phyloP scores from a whole-genome alignment of 1,140 invertebrate genomes.

The Aradophagus sp. region DNA sequence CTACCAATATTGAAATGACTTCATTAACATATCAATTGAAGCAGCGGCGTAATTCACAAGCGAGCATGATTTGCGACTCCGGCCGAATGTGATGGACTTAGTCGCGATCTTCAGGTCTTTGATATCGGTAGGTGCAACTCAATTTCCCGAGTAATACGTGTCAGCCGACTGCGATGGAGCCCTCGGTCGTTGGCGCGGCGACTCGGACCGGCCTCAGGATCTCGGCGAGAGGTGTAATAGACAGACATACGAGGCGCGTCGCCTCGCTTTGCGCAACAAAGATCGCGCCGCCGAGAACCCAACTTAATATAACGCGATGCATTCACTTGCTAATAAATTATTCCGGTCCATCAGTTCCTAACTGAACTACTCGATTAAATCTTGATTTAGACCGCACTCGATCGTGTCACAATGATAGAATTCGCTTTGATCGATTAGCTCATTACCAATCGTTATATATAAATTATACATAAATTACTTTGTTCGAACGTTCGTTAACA shows the following conservation, averaged over 20 bases:
- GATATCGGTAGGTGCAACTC: constrained; percentile 41
- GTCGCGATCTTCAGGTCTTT: constrained; percentile 50
- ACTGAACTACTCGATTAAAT: constrained; percentile 69
- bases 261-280: background rate
- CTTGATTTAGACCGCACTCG: constrained; percentile 59
- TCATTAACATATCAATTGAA: no score
- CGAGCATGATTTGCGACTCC: constrained; percentile 22
- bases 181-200: constrained; percentile 34
- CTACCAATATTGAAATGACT: no score
- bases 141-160: constrained; percentile 53
- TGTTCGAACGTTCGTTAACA: no score
- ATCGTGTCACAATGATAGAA: constrained; percentile 45
- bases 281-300: constrained; percentile 21
- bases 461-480: no score
- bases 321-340: constrained; percentile 63
- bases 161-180: constrained; percentile 49
- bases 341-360: constrained; percentile 63
- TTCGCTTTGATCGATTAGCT: constrained; percentile 34
- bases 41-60: constrained; percentile 26
- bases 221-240: constrained; percentile 47
- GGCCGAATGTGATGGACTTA: constrained; percentile 32
- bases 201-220: constrained; percentile 34
- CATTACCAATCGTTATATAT: constrained; percentile 26
- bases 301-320: constrained; percentile 53
- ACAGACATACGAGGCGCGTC: constrained; percentile 23